phyloP scores from a whole-genome alignment of 2,888 invertebrate species.

The Phytoseiulus persimilis region DNA sequence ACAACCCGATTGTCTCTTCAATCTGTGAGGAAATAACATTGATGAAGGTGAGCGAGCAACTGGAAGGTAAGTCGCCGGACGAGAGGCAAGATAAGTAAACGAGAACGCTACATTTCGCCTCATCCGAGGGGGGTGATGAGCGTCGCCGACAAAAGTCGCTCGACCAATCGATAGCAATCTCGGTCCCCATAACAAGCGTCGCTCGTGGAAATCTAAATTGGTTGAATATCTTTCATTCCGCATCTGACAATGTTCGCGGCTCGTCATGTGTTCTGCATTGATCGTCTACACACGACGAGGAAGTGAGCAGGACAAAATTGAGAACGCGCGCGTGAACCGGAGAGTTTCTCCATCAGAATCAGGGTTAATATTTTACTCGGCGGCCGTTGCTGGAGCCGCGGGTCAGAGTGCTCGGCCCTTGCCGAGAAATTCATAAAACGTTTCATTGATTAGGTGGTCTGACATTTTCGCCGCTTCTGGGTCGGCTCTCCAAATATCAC shows the following conservation, averaged over 20 bases:
- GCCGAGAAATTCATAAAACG: neutral
- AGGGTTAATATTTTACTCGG: neutral
- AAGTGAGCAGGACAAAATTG: neutral
- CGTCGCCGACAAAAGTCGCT: neutral
- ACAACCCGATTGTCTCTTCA: neutral
- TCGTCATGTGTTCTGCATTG: neutral
- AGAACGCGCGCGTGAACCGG: neutral
- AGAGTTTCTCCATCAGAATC: neutral
- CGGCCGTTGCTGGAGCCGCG: neutral
- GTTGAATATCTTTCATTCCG: neutral
- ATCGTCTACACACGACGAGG: neutral
- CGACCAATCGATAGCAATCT: neutral
- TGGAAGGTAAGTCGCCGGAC: neutral
- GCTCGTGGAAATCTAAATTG: neutral
- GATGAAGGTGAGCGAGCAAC: neutral
- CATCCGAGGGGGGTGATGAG: neutral
- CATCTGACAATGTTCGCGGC: neutral
- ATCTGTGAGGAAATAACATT: neutral
- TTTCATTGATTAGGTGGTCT: neutral
- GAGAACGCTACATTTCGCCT: neutral
- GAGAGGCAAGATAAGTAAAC: too few species aligned
- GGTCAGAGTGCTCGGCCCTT: neutral
- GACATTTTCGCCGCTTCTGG: neutral
- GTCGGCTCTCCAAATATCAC: too few species aligned
- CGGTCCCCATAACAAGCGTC: neutral